Base-by-base conservation (phyloP, 2,888 invertebrate species). In the Falcaria lacertinaria region DNA sequence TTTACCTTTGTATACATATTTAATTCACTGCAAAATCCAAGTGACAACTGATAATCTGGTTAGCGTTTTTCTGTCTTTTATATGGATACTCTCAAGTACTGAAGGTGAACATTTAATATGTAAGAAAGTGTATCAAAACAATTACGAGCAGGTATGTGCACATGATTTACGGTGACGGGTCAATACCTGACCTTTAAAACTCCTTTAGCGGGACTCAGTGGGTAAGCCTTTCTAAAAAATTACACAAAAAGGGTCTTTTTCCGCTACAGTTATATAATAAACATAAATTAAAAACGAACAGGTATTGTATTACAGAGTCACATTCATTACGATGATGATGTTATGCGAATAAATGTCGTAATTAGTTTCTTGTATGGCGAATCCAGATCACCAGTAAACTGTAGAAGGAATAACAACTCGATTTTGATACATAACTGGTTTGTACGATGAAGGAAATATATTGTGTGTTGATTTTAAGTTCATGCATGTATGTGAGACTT, bases 21-120 rank as follows among this genome's bases (percentile, higher is more conserved):
- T 28, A 28, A 28, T 28, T 28, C 28, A 28, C 28, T 25, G 22
- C 37, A 22, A 37, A 37, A 37, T 37, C 15, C 15, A 40, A 41
- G 19, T 22, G 34, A 13, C 38, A 44, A 50, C 43, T 50, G 43
- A 40, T 46, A 38, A 41, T 37, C 36, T 22, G 28, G 43, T 42
- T 37, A 14, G 22, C 7, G n/a, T 37, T 25, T 35, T 15, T 11
- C 15, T 25, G 22, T 8, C 37, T 37, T 37, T 22, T 37, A 37
- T 37, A 37, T 37, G 19, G 13, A 36, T 22, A 25, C 22, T 6
- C 22, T 37, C 22, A 36, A 22, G 37, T 25, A 37, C 22, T 22
- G 37, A 25, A 37, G 37, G 37, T 15, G 14, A 22, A 19, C 22
- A 22, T 2, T 37, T 15, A 37, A 11, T 28, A 3, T 14, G 14